These are phyloP conservation scores for Aporophyla nigra DNA, from an alignment of 2,888 invertebrate genomes.

Conservation along the genomic window DNA sequence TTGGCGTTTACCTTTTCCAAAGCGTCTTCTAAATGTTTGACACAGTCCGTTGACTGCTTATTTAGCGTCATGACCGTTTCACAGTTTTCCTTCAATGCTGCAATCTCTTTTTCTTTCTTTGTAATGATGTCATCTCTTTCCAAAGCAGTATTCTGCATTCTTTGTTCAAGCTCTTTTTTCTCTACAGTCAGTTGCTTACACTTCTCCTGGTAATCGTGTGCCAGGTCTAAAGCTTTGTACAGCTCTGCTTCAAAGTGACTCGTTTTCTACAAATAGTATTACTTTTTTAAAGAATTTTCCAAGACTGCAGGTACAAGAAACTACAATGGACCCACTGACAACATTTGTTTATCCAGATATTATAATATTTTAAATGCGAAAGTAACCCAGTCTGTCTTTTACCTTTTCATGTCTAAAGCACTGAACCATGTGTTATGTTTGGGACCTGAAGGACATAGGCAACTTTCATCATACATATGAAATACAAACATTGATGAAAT, in stretches of 20 bases:
- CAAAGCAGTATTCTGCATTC: constrained; percentile 79
- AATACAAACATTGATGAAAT: not conserved
- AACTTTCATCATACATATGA: no score
- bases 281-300: not conserved
- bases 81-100: constrained; percentile 87
- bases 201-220: constrained; percentile 93
- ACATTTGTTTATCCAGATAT: not conserved
- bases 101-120: constrained; percentile 83
- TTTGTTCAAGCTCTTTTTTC: constrained; percentile 80
- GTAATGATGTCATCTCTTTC: constrained; percentile 75
- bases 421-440: not conserved
- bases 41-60: constrained; percentile 91
- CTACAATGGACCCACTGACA: not conserved
- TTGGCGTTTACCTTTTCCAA: constrained; percentile 86
- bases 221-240: constrained; percentile 93
- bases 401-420: not conserved
- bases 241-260: constrained; percentile 93
- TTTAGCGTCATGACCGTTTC: constrained; percentile 89
- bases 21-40: constrained; percentile 91
- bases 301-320: not conserved
- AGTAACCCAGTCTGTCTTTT: not conserved
- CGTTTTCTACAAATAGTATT: constrained; percentile 82
- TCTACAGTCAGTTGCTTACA: constrained; percentile 90
- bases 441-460: not conserved
- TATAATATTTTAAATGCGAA: not conserved